phyloP scores from a whole-genome alignment of 35 echinoderm and acorn worm species.

The Holothuria glaberrima region DNA sequence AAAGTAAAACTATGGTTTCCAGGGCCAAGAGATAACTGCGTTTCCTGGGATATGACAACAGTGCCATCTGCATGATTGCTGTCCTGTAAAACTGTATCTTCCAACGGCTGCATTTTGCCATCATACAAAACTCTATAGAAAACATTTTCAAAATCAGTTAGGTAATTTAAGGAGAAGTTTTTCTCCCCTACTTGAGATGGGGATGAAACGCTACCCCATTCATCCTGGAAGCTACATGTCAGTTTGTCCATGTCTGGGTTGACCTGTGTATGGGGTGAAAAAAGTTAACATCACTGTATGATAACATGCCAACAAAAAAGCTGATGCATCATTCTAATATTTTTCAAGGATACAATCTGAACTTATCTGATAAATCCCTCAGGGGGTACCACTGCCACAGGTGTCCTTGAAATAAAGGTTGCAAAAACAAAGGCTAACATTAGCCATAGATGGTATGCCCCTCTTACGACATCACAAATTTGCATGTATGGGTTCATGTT shows the following conservation, averaged over 20 bases:
- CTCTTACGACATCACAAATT: too few species aligned
- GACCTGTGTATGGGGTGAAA: not conserved
- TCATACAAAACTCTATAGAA: slow-evolving; percentile 1
- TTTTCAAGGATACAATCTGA: too few species aligned
- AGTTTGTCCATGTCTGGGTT: not conserved
- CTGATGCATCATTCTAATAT: too few species aligned
- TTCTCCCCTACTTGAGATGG: not conserved
- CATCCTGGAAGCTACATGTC: not conserved
- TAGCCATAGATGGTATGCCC: too few species aligned
- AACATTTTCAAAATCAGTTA: slow-evolving; percentile 33
- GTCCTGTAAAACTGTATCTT: not conserved
- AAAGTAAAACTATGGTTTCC: not conserved
- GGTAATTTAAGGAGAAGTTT: not conserved
- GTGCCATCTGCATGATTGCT: not conserved
- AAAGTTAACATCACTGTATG: too few species aligned
- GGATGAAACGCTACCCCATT: not conserved
- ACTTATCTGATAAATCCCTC: too few species aligned
- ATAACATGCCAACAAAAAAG: too few species aligned
- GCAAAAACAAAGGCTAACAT: too few species aligned
- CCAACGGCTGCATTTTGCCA: not conserved
- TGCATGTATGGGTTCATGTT: too few species aligned
- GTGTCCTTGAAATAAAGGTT: too few species aligned
- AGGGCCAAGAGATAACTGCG: not conserved
- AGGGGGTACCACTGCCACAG: too few species aligned
- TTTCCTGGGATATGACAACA: not conserved